Conservation (phyloP, 2,113 vertebrate species). For the Microcebus jonahi region DNA sequence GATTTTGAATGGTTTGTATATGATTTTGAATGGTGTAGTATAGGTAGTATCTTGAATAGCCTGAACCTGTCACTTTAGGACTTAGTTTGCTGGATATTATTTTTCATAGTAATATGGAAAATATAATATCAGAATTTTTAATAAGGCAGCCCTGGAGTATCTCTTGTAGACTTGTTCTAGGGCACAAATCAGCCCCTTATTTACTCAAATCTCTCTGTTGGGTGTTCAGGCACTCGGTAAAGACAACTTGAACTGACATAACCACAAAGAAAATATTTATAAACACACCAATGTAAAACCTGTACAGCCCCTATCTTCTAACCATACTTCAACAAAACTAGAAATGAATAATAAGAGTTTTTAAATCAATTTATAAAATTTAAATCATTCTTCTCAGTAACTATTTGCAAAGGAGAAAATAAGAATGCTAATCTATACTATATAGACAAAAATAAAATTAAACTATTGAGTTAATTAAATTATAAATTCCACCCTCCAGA, state of each 20-base stretch:
- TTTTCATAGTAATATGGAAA: slow-evolving; percentile 1
- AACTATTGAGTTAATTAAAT: not conserved
- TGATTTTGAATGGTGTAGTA: not conserved
- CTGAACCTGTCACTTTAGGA: not conserved
- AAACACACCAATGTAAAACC: not conserved
- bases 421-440: not conserved
- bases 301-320: not conserved
- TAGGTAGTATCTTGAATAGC: not conserved
- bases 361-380: not conserved
- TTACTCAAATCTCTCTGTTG: not conserved
- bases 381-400: not conserved
- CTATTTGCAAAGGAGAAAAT: not conserved
- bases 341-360: not conserved
- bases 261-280: not conserved
- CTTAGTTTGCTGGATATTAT: not conserved
- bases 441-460: slow-evolving; percentile 32
- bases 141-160: not conserved
- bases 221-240: not conserved
- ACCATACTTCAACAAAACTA: not conserved
- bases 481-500: not conserved
- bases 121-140: not conserved
- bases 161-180: not conserved
- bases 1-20: not conserved
- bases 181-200: not conserved
- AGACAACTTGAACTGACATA: no score